A percentile compares a stretch with the other conserved stretches of the same genome.
phyloP scores from a whole-genome alignment of 2,888 invertebrate species.

The Andrena marginata region DNA sequence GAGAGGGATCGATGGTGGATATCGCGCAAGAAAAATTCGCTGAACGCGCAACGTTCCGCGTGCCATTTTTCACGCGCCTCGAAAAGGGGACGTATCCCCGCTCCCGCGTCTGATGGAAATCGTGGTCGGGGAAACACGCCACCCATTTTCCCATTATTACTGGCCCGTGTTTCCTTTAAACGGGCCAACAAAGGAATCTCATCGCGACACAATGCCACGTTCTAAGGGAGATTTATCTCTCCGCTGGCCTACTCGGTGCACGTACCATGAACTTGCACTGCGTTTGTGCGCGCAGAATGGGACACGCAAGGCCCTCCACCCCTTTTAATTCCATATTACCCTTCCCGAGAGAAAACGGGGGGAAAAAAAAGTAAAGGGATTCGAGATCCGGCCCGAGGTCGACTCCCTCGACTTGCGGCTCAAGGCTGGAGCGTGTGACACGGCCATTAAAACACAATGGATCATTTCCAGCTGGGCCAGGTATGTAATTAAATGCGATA shows the following conservation, averaged over 20 bases:
- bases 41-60: conserved; percentile 19
- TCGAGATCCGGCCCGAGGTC: conserved; percentile 69
- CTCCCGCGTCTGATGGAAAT: conserved; percentile 5
- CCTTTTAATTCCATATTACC: conserved; percentile 70
- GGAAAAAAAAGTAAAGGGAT: conserved; percentile 40
- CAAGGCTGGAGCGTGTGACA: conserved; percentile 71
- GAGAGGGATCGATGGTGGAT: conserved; percentile 40
- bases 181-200: conserved; percentile 32
- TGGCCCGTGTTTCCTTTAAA: conserved; percentile 24
- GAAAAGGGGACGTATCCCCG: too few species aligned
- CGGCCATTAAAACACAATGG: conserved; percentile 67
- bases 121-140: conserved; percentile 8
- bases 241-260: conserved; percentile 27
- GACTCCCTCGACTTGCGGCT: conserved; percentile 67
- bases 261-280: conserved; percentile 37
- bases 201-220: conserved; percentile 43
- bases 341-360: conserved; percentile 41
- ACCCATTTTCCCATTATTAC: conserved; percentile 17
- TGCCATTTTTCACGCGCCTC: not conserved
- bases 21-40: conserved; percentile 37
- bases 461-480: conserved; percentile 52
- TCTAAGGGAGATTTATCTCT: conserved; percentile 39
- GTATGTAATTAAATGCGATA: conserved; percentile 47
- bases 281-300: conserved; percentile 45
- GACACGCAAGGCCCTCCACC: conserved; percentile 59